A percentile compares a stretch with the other conserved stretches of the same genome.
Conservation (phyloP, 2,888 invertebrate genomes). For the Chalcis sispes region DNA sequence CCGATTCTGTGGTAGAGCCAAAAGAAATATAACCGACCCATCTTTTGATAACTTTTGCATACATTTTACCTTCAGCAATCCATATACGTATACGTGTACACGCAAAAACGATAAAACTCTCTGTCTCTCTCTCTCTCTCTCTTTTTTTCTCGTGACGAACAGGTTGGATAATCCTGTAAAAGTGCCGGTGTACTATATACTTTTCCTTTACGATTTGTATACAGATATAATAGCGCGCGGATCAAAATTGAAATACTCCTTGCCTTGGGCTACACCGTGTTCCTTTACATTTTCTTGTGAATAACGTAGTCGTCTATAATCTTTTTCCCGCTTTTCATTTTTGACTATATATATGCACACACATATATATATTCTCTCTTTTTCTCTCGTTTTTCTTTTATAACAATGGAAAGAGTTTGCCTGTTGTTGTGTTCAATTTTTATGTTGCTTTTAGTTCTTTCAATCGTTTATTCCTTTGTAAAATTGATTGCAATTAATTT, state of each 20-base stretch:
- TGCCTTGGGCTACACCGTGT: constrained; percentile 32
- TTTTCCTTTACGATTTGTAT: constrained; percentile 35
- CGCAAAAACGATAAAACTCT: constrained; percentile 29
- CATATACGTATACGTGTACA: background rate
- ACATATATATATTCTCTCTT: background rate
- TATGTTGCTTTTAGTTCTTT: background rate
- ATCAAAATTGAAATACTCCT: constrained; percentile 52
- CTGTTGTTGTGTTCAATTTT: background rate
- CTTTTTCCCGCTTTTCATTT: background rate
- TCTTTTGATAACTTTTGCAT: constrained; percentile 27
- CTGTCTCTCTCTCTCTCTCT: background rate
- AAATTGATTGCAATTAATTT: no score
- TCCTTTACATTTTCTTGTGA: constrained; percentile 25
- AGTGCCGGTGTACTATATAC: constrained; percentile 3
- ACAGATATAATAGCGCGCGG: background rate
- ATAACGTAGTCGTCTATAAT: background rate
- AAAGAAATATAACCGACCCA: constrained; percentile 10
- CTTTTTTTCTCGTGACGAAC: background rate
- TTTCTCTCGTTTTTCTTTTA: background rate
- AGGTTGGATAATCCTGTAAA: constrained; percentile 33
- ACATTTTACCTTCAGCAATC: constrained; percentile 13
- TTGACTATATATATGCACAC: no score
- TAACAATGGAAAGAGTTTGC: no score
- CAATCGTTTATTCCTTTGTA: no score
- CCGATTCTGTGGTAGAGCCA: constrained; percentile 23